phyloP scores from a whole-genome alignment of 2,113 vertebrate genomes.

The Peromyscus californicus region DNA sequence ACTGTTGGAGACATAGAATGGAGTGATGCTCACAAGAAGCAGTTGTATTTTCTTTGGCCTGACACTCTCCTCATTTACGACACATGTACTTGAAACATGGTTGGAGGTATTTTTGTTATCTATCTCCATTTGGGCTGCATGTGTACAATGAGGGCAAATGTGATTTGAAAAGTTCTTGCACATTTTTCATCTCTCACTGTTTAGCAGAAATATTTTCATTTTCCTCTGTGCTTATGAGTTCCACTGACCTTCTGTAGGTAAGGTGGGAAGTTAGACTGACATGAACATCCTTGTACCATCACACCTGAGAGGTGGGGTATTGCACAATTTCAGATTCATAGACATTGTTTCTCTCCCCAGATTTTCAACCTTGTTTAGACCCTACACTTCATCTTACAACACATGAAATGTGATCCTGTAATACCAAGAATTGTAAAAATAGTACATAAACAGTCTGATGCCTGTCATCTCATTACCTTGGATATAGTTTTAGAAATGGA shows the following conservation, averaged over 20 bases:
- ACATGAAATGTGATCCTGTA: neutral
- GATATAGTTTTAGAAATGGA: neutral
- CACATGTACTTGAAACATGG: neutral
- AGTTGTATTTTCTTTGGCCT: neutral
- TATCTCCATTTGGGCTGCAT: neutral
- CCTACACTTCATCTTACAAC: neutral
- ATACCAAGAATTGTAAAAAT: neutral
- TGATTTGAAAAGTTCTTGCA: neutral
- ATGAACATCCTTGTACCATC: fast-evolving
- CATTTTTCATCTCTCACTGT: neutral
- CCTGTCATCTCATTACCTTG: neutral
- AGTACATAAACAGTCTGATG: neutral
- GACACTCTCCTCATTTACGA: neutral
- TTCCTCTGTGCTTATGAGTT: fast-evolving
- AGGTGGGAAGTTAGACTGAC: neutral
- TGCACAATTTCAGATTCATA: neutral
- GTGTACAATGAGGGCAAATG: neutral
- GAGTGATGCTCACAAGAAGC: neutral
- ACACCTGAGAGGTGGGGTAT: fast-evolving
- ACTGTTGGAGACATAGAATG: neutral
- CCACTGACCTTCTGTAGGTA: fast-evolving
- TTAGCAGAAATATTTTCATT: neutral
- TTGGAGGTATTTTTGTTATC: neutral
- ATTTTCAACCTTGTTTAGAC: neutral
- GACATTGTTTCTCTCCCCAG: fast-evolving